Evolutionary conservation across 2,113 vertebrate species (phyloP), one percentile per base, ranked within the genome.

Genomic region (Edolisoma coerulescens): DNA sequence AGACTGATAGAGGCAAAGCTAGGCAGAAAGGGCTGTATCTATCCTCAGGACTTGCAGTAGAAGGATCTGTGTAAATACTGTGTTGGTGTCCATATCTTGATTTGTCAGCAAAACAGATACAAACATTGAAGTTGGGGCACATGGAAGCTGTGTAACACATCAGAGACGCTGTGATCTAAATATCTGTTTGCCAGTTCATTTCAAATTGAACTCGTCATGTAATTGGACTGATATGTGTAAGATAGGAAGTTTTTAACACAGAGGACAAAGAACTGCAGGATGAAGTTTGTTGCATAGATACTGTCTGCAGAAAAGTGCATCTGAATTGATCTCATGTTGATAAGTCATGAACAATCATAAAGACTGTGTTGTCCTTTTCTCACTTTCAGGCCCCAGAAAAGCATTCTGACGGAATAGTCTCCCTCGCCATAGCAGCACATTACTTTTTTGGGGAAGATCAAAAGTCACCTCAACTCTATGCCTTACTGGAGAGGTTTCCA

Each of bases 371-470:
- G 21, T 49, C 21, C 8, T 77, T 49, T 88, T 93, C 95, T 93
- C 65, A 84, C 19, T 97, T 98, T 49, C 97, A 97, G 99, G 97
- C 77, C 87, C 93, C 69, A 70, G 98, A 84, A 97, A 97, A 90
- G 93, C 97, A 10, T 60, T 83, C 95, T 32, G 95, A 99, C 88
- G 98, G 98, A 54, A 97, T 99, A 93, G 98, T 99, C 87, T 99
- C 99, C 1, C 94, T 99, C 1, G 99, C 98, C 65, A 84, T 99
- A 91, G 99, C 99, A 64, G 97, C 98, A 33, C 99, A 99, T 95
- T 99, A 99, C 95, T 97, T 99, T 89, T 99, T 98, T 68, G 99
- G 99, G 24, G 96, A 98, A 52, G 98, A 99, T 95, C 98, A 98
- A 84, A 97, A 96, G 84, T 99, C 99, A 16, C 96, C 98, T 91